phyloP scores from a whole-genome alignment of 2,797 vertebrate species.

The Sebastes nivosus region DNA sequence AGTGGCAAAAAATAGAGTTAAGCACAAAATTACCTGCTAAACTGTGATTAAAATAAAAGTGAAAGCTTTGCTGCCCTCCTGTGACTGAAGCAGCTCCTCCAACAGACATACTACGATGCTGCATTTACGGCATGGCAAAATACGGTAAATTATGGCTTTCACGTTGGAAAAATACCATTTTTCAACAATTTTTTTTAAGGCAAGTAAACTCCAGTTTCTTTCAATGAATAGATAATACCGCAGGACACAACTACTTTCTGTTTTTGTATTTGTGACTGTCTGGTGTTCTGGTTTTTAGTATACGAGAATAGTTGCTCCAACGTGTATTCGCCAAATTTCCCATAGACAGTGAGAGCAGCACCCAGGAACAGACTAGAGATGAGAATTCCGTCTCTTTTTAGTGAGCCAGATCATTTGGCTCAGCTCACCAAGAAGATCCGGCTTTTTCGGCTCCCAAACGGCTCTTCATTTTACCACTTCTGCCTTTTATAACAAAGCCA shows the following conservation, averaged over 20 bases:
- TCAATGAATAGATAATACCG: accelerated
- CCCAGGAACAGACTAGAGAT: background rate
- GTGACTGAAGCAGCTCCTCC: background rate
- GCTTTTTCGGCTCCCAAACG: too few relatives aligned
- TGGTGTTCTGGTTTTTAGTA: accelerated
- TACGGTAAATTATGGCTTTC: accelerated
- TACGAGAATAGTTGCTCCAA: accelerated
- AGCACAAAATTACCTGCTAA: background rate
- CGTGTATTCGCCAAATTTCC: accelerated
- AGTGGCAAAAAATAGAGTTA: background rate
- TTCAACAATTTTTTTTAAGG: accelerated
- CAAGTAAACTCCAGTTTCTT: accelerated
- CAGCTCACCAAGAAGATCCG: too few relatives aligned
- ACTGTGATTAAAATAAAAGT: constrained; percentile 25
- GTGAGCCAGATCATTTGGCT: too few relatives aligned
- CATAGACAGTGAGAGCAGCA: background rate
- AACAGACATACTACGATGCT: background rate
- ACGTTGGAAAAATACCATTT: accelerated
- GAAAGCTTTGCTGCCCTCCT: constrained; percentile 66
- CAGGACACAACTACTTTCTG: accelerated
- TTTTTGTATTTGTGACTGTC: accelerated
- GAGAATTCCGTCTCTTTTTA: too few relatives aligned
- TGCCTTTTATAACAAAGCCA: too few relatives aligned
- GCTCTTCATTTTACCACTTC: too few relatives aligned
- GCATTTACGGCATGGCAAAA: constrained; percentile 6